Percentiles rank a stretch among this genome's conserved stretches.
phyloP scores from a whole-genome alignment of 2,888 invertebrate species.

The Himalopsyche anomala region DNA sequence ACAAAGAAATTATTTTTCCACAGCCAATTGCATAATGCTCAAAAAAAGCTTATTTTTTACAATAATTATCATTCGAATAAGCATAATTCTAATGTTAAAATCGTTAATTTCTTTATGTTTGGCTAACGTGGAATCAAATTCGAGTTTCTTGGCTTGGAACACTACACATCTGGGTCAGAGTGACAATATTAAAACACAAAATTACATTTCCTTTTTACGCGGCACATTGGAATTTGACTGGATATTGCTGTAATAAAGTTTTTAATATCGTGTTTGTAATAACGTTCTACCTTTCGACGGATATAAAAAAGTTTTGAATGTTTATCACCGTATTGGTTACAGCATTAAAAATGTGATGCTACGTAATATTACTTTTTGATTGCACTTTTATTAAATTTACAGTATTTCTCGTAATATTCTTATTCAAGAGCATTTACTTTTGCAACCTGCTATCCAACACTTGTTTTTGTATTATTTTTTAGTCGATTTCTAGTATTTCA shows the following conservation, averaged over 20 bases:
- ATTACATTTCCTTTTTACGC: slow-evolving; percentile 22
- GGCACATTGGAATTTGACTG: slow-evolving; percentile 37
- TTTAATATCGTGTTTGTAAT: slow-evolving; percentile 39
- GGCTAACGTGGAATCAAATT: neutral
- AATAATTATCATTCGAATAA: too few species aligned
- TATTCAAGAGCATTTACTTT: too few species aligned
- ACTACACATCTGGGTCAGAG: slow-evolving; percentile 32
- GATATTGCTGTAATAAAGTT: slow-evolving; percentile 13
- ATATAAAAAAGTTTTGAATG: slow-evolving; percentile 36
- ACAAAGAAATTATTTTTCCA: too few species aligned
- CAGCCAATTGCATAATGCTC: too few species aligned
- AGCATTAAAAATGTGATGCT: slow-evolving; percentile 2
- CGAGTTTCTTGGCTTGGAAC: neutral
- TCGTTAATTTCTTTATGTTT: neutral
- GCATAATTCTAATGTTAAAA: neutral
- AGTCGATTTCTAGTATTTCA: too few species aligned
- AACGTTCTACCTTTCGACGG: neutral
- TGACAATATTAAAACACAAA: slow-evolving; percentile 35
- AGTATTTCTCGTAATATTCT: neutral
- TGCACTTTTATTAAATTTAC: neutral
- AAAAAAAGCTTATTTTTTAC: too few species aligned
- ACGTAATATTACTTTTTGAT: neutral
- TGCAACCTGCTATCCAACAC: too few species aligned
- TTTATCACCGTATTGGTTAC: slow-evolving; percentile 16
- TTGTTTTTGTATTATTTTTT: too few species aligned